Evolutionary conservation across 2,888 invertebrate genomes (phyloP).

Genomic region (Tethea ocularis): DNA sequence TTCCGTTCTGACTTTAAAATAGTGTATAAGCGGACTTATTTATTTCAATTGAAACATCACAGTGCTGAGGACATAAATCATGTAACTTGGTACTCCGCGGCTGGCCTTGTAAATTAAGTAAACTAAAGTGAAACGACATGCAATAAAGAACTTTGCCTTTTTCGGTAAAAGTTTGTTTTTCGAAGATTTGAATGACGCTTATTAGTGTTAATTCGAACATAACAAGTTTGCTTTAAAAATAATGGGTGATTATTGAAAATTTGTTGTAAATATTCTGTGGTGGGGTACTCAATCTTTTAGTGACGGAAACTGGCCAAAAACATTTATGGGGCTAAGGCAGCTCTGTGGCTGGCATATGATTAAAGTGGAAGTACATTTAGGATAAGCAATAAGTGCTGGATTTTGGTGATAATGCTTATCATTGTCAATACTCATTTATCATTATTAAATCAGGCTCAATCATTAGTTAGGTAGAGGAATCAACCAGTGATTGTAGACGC

Average conservation of each 20-base stretch:
- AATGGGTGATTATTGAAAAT: slow-evolving; percentile 23
- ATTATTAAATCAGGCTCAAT: slow-evolving; percentile 60
- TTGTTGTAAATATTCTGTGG: slow-evolving; percentile 28
- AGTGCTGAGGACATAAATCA: slow-evolving; percentile 57
- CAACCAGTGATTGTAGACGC: slow-evolving; percentile 17
- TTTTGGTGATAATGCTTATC: slow-evolving; percentile 64
- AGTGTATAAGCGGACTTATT: slow-evolving; percentile 81
- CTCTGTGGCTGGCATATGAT: slow-evolving; percentile 30
- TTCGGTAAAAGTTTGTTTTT: slow-evolving; percentile 56
- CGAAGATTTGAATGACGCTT: slow-evolving; percentile 56
- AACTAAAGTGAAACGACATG: slow-evolving; percentile 29
- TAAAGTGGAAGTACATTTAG: slow-evolving; percentile 64
- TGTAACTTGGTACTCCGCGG: slow-evolving; percentile 16
- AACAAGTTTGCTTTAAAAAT: slow-evolving; percentile 32
- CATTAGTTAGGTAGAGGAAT: slow-evolving; percentile 47
- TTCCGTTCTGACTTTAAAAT: slow-evolving; percentile 75
- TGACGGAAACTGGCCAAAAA: slow-evolving; percentile 19
- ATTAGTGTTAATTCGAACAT: slow-evolving; percentile 57
- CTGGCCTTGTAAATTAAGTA: slow-evolving; percentile 60
- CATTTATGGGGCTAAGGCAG: slow-evolving; percentile 20
- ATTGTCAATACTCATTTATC: slow-evolving; percentile 79
- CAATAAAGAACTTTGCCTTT: slow-evolving; percentile 51
- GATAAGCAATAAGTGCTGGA: slow-evolving; percentile 72
- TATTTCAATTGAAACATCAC: slow-evolving; percentile 76
- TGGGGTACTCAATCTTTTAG: slow-evolving; percentile 19